Evolutionary conservation across 1,140 invertebrate species (phyloP), one percentile per base, ranked within the genome.

Genomic region (Lethrus apterus): DNA sequence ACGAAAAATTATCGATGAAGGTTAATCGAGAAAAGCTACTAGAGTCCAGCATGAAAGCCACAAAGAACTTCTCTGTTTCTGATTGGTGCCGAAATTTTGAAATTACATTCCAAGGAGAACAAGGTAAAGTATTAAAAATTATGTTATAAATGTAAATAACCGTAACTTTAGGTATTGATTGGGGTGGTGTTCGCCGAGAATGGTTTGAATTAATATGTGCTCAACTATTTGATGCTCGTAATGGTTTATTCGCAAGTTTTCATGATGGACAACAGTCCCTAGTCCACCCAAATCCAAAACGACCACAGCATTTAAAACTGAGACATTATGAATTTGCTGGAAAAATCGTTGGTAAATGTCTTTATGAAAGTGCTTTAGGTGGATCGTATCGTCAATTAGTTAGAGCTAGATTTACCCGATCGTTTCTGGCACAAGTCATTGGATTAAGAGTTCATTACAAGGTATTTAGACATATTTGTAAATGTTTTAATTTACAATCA

Each of bases 51-150:
- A 79, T 89, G 69, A 92, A 90, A 70, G 81, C 85, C 15, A 91
- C 88, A 3, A 89, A 90, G 64, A 76, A 80, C 56, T 67, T 63
- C 45, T 79, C 86, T 51, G 67, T 88, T 15, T 76, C 74, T 31
- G 91, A 95, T 67, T 96, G 92, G 92, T 94, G 89, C 62, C 78
- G 83, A 59, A 91, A 88, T 70, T 94, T 95, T 68, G 90, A 95
- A 71, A 86, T 95, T 29, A 84, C 78, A 11, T 95, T 95, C 64
- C 78, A 85, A 63, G 89, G 88, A 19, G 92, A 95, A 68, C 87
- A 92, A 77, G 90, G 86, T 85, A 69, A n/a, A 59, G 13, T 3
- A 10, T 33, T 33, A 13, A 13, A 26, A 26, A 26, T 26, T 26
- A 26, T 26, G 24, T 26, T 7, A 26, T n/a, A 7, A 26, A 7